Conservation (phyloP, 2,797 vertebrate genomes). For the Macrochelys suwanniensis region DNA sequence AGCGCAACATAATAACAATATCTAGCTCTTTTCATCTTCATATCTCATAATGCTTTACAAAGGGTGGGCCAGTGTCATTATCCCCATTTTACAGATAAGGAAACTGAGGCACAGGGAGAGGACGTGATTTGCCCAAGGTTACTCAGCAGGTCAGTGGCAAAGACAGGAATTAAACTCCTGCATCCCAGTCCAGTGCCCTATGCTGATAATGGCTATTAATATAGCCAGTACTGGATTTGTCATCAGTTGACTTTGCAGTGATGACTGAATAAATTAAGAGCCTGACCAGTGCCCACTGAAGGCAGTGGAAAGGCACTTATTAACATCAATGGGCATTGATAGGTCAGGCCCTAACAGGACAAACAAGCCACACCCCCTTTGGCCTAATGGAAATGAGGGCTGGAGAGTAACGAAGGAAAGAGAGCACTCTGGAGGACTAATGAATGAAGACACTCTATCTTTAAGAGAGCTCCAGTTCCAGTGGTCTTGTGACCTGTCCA, state of each 20-base stretch:
- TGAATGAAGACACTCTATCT: neutral
- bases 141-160: neutral
- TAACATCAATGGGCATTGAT: neutral
- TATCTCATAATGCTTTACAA: neutral
- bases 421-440: neutral
- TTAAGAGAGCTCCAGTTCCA: neutral
- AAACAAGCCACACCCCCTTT: accelerated
- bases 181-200: neutral
- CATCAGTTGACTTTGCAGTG: neutral
- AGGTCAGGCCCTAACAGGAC: neutral
- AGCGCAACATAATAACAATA: neutral
- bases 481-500: accelerated
- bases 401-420: neutral
- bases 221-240: neutral
- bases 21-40: neutral
- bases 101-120: neutral
- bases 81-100: neutral
- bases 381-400: neutral
- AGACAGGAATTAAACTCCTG: neutral
- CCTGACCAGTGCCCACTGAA: neutral
- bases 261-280: neutral
- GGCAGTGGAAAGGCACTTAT: neutral
- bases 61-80: neutral
- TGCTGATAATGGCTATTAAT: neutral
- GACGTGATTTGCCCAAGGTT: neutral